Percentiles rank a stretch among this genome's conserved stretches.
These are phyloP conservation scores for Umimayanthus kanabou DNA, from an alignment of 92 coral and sea anemone genomes.

Conservation along the genomic window DNA sequence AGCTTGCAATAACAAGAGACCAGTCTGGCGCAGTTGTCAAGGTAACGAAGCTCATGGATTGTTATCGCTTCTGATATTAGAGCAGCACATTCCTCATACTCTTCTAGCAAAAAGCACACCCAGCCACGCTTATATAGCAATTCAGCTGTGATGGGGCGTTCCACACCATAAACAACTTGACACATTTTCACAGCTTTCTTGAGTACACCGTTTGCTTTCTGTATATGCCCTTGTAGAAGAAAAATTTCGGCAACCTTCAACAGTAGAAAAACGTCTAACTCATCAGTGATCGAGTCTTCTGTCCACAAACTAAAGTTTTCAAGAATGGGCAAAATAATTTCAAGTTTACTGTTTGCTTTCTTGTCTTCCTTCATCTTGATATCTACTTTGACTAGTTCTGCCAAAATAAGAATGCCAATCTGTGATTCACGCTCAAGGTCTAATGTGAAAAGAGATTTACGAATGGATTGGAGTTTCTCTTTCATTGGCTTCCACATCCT, in stretches of 20 bases:
- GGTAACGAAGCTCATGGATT: background rate
- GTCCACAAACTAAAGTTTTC: background rate
- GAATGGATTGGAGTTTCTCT: background rate
- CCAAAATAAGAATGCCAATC: background rate
- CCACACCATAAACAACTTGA: background rate
- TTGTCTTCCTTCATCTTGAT: background rate
- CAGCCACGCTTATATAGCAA: background rate
- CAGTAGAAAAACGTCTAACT: background rate
- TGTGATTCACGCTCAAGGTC: background rate
- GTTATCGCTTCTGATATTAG: background rate
- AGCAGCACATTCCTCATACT: background rate
- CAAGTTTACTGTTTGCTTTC: background rate
- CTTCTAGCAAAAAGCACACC: background rate
- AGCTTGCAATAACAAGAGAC: conserved; percentile 1
- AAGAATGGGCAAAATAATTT: background rate
- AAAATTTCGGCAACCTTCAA: background rate
- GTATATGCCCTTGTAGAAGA: background rate
- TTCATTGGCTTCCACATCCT: background rate
- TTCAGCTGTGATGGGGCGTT: background rate
- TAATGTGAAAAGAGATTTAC: background rate
- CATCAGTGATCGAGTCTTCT: background rate
- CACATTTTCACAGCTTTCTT: background rate
- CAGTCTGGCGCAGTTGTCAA: background rate
- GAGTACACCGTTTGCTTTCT: background rate
- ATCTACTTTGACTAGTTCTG: background rate